Evolutionary conservation across 2,797 vertebrate species (phyloP).

Genomic region (Morus bassanus): DNA sequence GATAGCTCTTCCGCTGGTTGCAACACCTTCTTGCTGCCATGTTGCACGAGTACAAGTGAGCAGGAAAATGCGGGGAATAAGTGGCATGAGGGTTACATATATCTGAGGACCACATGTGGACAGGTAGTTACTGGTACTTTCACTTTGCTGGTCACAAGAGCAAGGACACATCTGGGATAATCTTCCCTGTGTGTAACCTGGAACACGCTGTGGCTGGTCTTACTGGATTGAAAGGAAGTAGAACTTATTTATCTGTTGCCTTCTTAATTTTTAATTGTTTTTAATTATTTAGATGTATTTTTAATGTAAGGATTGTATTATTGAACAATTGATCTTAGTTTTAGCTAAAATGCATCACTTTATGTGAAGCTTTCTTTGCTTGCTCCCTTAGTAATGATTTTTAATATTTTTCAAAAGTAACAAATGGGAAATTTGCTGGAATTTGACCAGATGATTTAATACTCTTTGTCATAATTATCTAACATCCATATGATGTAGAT

Average conservation of each 20-base stretch:
- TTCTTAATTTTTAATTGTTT: neutral
- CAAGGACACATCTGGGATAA: neutral
- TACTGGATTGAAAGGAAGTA: neutral
- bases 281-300: neutral
- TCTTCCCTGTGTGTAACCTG: neutral
- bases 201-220: fast-evolving
- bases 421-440: neutral
- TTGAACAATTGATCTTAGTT: neutral
- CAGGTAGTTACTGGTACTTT: neutral
- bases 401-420: neutral
- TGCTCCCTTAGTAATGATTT: neutral
- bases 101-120: neutral
- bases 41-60: neutral
- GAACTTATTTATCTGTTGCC: neutral
- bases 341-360: neutral
- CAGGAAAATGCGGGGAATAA: neutral
- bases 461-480: neutral
- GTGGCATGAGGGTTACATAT: neutral
- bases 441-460: neutral
- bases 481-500: neutral
- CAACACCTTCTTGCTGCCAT: neutral
- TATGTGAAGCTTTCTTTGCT: neutral
- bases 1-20: neutral
- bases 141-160: neutral
- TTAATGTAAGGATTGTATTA: neutral